These are phyloP conservation scores for Cavia aperea DNA, from an alignment of 2,113 vertebrate species.

Conservation along the genomic window DNA sequence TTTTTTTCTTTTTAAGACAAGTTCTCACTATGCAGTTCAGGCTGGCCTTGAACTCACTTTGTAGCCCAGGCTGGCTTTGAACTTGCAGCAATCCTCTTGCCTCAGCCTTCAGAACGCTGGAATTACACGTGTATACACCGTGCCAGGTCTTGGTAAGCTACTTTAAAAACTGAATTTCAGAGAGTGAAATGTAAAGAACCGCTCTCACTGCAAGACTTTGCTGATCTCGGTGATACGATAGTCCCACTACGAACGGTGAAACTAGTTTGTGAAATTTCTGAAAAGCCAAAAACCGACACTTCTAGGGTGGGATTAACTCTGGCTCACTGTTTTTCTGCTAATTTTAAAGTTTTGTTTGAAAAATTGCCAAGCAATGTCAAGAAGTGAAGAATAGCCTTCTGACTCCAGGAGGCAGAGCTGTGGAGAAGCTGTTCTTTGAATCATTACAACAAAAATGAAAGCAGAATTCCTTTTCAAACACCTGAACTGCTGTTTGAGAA, in stretches of 20 bases:
- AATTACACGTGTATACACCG: too few relatives aligned
- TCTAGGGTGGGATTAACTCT: background rate
- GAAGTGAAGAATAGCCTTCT: background rate
- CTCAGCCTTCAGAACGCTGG: too few relatives aligned
- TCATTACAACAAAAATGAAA: background rate
- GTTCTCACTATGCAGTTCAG: too few relatives aligned
- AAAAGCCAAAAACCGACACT: background rate
- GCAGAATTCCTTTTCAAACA: background rate
- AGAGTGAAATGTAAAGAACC: background rate
- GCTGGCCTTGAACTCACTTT: too few relatives aligned
- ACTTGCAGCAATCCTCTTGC: too few relatives aligned
- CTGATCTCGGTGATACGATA: background rate
- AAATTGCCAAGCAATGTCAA: background rate
- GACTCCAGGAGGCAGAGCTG: background rate
- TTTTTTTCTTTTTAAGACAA: too few relatives aligned
- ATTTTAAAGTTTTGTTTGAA: background rate
- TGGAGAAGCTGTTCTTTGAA: background rate
- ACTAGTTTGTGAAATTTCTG: background rate
- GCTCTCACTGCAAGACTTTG: background rate
- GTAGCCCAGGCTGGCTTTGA: too few relatives aligned
- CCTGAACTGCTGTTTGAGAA: background rate
- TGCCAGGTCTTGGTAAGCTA: background rate
- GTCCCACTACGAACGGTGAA: background rate
- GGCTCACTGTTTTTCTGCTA: background rate
- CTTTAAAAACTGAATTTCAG: background rate